These are phyloP conservation scores for Lottia gigantea DNA, from an alignment of 2,888 invertebrate species.

Conservation along the genomic window DNA sequence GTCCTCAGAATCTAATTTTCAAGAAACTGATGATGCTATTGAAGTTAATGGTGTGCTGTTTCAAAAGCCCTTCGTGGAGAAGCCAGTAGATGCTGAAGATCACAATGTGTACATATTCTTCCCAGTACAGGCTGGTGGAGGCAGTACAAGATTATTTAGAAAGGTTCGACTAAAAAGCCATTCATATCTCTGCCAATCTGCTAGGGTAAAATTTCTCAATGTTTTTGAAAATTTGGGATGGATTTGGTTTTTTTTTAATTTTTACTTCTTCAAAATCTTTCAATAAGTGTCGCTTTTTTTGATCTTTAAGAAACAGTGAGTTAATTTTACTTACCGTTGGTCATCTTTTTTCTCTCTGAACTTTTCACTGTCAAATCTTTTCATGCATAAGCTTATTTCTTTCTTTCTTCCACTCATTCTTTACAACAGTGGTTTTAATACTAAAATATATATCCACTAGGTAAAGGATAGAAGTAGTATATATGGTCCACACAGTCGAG, in stretches of 20 bases:
- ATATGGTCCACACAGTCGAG: slow-evolving; percentile 91
- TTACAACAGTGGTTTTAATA: too few species aligned
- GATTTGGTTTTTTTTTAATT: too few species aligned
- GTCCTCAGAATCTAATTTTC: slow-evolving; percentile 34
- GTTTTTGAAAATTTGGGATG: too few species aligned
- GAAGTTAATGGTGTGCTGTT: slow-evolving; percentile 93
- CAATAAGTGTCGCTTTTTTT: too few species aligned
- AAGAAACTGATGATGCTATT: slow-evolving; percentile 94
- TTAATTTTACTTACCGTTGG: too few species aligned
- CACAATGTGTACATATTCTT: slow-evolving; percentile 99
- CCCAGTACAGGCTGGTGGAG: slow-evolving; percentile 96
- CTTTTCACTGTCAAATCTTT: too few species aligned
- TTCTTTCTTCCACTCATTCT: background rate
- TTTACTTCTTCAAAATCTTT: too few species aligned
- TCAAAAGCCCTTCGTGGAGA: slow-evolving; percentile 99
- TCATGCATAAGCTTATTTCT: too few species aligned
- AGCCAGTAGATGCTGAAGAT: slow-evolving; percentile 98
- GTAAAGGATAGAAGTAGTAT: slow-evolving; percentile 98
- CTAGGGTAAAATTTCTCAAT: too few species aligned
- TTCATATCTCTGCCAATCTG: too few species aligned
- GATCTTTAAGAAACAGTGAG: too few species aligned
- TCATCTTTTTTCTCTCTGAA: too few species aligned
- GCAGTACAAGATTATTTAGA: slow-evolving; percentile 95
- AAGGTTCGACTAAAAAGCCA: slow-evolving; percentile 75
- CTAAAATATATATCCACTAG: slow-evolving; percentile 69